These are phyloP conservation scores for Euplagia quadripunctaria DNA, from an alignment of 2,888 invertebrate genomes.

Conservation along the genomic window DNA sequence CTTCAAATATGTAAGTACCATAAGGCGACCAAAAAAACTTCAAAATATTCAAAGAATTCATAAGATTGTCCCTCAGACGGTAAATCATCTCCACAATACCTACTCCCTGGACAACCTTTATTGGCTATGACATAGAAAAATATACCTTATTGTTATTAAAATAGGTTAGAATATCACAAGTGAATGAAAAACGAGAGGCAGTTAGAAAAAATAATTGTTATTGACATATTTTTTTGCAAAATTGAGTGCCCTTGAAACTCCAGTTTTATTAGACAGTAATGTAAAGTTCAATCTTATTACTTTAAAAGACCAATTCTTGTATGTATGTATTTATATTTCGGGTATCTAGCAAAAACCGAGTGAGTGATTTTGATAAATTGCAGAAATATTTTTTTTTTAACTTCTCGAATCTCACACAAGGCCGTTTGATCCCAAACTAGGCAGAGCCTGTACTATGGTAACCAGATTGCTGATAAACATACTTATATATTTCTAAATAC, in stretches of 20 bases:
- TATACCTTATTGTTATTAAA: fast-evolving
- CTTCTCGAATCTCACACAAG: too few relatives aligned
- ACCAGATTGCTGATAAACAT: too few relatives aligned
- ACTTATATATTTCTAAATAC: too few relatives aligned
- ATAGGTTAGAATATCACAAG: constrained; percentile 21
- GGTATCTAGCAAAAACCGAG: too few relatives aligned
- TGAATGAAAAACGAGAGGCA: not conserved
- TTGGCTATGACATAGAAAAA: constrained; percentile 15
- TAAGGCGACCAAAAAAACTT: constrained; percentile 4
- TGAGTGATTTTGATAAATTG: too few relatives aligned
- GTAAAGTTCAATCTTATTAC: constrained; percentile 10
- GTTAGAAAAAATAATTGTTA: constrained; percentile 27
- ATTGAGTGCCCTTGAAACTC: constrained; percentile 9
- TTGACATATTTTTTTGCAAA: constrained; percentile 26
- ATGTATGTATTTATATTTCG: too few relatives aligned
- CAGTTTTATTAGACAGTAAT: constrained; percentile 11
- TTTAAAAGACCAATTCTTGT: too few relatives aligned
- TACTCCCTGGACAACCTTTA: constrained; percentile 11
- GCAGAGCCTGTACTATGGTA: too few relatives aligned
- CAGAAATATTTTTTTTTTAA: too few relatives aligned
- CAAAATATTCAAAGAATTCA: constrained; percentile 27
- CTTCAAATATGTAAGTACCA: not conserved
- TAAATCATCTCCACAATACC: constrained; percentile 16
- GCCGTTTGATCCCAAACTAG: too few relatives aligned
- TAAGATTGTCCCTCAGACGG: constrained; percentile 19